A percentile compares a stretch with the other conserved stretches of the same genome.
These are phyloP conservation scores for Alectoris magna DNA, from an alignment of 2,797 vertebrate species.

Conservation along the genomic window DNA sequence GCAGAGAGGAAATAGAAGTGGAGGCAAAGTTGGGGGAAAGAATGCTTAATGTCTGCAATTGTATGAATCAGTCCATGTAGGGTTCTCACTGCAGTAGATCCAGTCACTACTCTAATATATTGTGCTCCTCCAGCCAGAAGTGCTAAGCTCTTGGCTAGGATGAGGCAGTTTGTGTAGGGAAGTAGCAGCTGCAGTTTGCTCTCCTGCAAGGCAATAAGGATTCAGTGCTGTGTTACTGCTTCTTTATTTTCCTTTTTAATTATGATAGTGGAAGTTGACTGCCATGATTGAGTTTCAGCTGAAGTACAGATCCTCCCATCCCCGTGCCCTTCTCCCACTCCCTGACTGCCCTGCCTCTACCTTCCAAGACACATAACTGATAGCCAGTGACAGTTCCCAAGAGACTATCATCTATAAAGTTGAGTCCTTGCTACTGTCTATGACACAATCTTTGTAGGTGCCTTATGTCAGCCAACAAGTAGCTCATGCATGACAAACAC, in stretches of 20 bases:
- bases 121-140: not conserved
- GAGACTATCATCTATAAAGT: conserved; percentile 8
- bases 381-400: conserved; percentile 9
- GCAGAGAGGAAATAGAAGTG: not conserved
- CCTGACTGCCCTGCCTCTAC: not conserved
- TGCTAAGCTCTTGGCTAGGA: not conserved
- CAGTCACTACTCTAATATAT: not conserved
- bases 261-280: not conserved
- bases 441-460: not conserved
- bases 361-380: not conserved
- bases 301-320: not conserved
- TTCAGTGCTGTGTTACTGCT: conserved; percentile 24
- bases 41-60: not conserved
- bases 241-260: conserved; percentile 37
- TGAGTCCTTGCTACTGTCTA: not conserved
- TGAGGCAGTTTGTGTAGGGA: not conserved
- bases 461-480: not conserved
- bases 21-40: not conserved
- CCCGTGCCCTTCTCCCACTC: not conserved
- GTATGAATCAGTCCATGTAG: not conserved
- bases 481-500: not conserved
- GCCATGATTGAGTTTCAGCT: not conserved
- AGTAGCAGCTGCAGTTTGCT: conserved; percentile 7
- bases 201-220: conserved; percentile 20
- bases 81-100: not conserved